Evolutionary conservation across 2,888 invertebrate genomes (phyloP), one percentile per base, ranked within the genome.

Genomic region (Volucella inflata): DNA sequence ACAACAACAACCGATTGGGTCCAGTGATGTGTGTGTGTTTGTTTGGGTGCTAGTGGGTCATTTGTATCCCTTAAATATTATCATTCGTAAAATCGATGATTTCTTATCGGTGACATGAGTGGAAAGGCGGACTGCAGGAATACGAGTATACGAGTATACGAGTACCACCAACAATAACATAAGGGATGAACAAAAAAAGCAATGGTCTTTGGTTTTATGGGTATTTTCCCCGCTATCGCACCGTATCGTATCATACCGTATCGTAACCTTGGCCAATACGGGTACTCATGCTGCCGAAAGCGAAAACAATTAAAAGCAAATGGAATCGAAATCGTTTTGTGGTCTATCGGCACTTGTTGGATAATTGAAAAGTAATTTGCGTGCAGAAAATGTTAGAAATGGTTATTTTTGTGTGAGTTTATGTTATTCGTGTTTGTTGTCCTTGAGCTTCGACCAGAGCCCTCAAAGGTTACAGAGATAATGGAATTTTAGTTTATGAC

Each of bases 301-400:
- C 68, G 64, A 55, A 65, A 70, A 74, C 79, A 84, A 84, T 84
- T 84, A 84, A 79, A 84, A 75, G 14, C 70, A 36, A 68, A 75
- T 84, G 75, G 79, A 77, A 85, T 76, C 71, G 55, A 65, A 71
- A 80, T 80, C 71, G 71, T 76, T 85, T 76, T 80, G 80, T 67
- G 67, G 80, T 80, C 71, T 67, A 85, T 72, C 76, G 75, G 80
- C 71, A 80, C 68, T 85, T 71, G 84, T 76, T 75, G 67, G 76
- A 76, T 74, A 76, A 85, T 80, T 80, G 62, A 57, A 85, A 85
- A 85, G 84, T 76, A 85, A 80, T 85, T 80, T 80, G 62, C 67
- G 17, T 68, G 48, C 21, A 68, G 50, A 55, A 68, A 44, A 59
- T 11, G 12, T 77, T 77, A 67, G 71, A 67, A 55, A 42, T 70